Base-by-base conservation (phyloP, 2,888 invertebrate species). In the Agrilus mali region DNA sequence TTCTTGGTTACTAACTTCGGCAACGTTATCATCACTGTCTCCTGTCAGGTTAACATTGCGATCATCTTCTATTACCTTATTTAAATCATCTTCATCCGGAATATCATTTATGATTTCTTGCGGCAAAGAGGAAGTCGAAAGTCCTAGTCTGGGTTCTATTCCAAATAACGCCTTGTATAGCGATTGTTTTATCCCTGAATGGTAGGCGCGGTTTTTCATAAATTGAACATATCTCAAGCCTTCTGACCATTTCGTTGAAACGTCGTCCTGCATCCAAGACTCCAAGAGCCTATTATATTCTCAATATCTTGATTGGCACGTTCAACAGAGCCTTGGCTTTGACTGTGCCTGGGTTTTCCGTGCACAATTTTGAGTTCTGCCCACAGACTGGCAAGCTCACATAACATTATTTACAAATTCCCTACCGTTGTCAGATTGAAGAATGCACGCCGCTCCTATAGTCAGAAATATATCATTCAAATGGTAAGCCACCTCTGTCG, bases 231-330 rank as follows among this genome's bases (percentile, higher is more conserved):
- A 52, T 31, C 44, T 42, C n/a, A 52, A 43, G 7, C 53, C 54
- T 36, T 47, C 31, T 17, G 43, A 46, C 52, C 51, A 55, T 36
- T 48, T 45, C 17, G 39, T 38, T 10, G 42, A 42, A 35, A 49
- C 36, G 15, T 52, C 45, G 16, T 48, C 48, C 12, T 44, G 36
- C 47, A 54, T 48, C 55, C 52, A n/a, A n/a, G n/a, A n/a, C n/a
- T n/a, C n/a, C n/a, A 54, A 14, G 39, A 33, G n/a, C 39, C 22
- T 7, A 63, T 20, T 54, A 61, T 60, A 16, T 59, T 59, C 49
- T 59, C 45, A 14, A 61, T 52, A 44, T 60, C 59, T 46, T 59
- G 59, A 36, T 59, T 59, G 12, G 55, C 53, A 32, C 57, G 47
- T 47, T 60, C 55, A 16, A 61, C 55, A 37, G 49, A 51, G 4